These are phyloP conservation scores for Hippasteria phrygiana DNA, from an alignment of 53 echinoderm and acorn worm genomes.

Conservation along the genomic window DNA sequence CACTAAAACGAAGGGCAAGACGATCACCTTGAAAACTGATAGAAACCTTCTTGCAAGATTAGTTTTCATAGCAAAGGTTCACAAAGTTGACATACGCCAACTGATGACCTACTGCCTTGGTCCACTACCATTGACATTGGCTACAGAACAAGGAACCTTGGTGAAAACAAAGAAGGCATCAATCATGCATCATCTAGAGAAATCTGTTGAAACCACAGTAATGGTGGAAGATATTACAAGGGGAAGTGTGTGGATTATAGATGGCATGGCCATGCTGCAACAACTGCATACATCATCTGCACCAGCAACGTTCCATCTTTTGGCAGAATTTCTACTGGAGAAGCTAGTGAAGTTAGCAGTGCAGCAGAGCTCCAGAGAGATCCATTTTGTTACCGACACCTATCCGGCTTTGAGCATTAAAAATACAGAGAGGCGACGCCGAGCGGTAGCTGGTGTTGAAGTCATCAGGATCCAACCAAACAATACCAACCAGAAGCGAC, in stretches of 20 bases:
- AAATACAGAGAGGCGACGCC: conserved; percentile 58
- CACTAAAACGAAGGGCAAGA: not conserved
- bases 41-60: conserved; percentile 59
- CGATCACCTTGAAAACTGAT: not conserved
- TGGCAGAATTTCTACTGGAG: conserved; percentile 38
- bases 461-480: not conserved
- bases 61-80: conserved; percentile 44
- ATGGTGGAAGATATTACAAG: not conserved
- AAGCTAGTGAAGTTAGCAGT: conserved; percentile 31
- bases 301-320: conserved; percentile 25
- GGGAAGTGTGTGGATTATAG: conserved; percentile 63
- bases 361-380: not conserved
- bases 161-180: conserved; percentile 63
- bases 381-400: conserved; percentile 76
- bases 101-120: conserved; percentile 67
- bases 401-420: conserved; percentile 68
- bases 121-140: conserved; percentile 58
- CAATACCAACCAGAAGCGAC: not conserved
- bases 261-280: conserved; percentile 79
- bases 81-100: conserved; percentile 40
- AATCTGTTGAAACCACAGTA: not conserved
- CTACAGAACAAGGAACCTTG: conserved; percentile 57
- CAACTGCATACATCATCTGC: not conserved
- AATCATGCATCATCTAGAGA: conserved; percentile 58
- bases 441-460: conserved; percentile 45